Conservation (phyloP, 2,888 invertebrate species). For the Sinohyriopsis cumingii region DNA sequence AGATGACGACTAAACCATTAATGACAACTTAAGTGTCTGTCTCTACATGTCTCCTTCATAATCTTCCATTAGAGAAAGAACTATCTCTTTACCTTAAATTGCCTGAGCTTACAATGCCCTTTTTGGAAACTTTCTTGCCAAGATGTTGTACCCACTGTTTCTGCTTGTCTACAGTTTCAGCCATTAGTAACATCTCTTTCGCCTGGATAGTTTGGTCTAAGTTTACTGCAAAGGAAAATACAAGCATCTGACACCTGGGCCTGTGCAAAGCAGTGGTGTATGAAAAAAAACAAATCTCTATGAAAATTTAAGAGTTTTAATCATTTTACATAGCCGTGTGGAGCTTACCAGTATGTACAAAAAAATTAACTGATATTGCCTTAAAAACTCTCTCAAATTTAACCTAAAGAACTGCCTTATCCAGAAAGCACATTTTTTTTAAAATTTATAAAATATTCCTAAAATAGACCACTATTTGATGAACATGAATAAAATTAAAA, state of each 20-base stretch:
- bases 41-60: slow-evolving; percentile 1
- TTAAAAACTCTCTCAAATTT: no score
- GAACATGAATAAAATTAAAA: no score
- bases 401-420: no score
- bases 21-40: no score
- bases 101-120: slow-evolving; percentile 72
- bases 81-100: slow-evolving; percentile 49
- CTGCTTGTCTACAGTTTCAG: slow-evolving; percentile 88
- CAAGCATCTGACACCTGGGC: background rate
- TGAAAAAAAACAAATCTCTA: background rate
- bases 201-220: slow-evolving; percentile 89
- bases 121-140: slow-evolving; percentile 91
- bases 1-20: no score
- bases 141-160: slow-evolving; percentile 93
- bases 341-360: no score
- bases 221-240: slow-evolving; percentile 77
- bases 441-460: no score
- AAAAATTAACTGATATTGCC: no score
- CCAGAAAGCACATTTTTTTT: no score
- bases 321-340: no score
- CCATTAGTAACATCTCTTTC: slow-evolving; percentile 92
- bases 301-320: no score
- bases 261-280: background rate
- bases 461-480: no score
- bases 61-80: background rate